Evolutionary conservation across 2,888 invertebrate genomes (phyloP).

Genomic region (Lasioglossum malachurum): DNA sequence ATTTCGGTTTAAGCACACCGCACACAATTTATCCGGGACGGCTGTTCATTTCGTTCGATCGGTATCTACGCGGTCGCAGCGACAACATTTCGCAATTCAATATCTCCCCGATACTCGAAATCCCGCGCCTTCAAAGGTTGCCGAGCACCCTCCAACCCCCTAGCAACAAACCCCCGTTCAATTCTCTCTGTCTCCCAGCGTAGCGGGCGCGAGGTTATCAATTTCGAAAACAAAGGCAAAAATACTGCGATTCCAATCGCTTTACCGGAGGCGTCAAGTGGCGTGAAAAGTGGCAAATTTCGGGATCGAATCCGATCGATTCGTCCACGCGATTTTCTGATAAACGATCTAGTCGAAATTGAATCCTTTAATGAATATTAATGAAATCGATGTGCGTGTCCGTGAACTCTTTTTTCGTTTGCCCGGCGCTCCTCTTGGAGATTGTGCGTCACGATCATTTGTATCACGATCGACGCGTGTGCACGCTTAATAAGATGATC

Average conservation of each 20-base stretch:
- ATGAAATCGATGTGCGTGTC: neutral
- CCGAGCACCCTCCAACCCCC: neutral
- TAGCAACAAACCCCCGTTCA: neutral
- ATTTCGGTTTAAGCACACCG: constrained; percentile 2
- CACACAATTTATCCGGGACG: neutral
- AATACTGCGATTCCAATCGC: constrained; percentile 3
- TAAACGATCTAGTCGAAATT: neutral
- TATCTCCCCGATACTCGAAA: constrained; percentile 18
- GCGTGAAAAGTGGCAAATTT: constrained; percentile 7
- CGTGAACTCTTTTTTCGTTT: neutral
- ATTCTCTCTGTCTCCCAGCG: neutral
- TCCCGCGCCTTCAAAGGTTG: neutral
- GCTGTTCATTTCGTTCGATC: neutral
- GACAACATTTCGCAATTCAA: constrained; percentile 35
- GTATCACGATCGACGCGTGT: constrained; percentile 26
- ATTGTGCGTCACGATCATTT: neutral
- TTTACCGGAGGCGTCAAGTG: constrained; percentile 3
- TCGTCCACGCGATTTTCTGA: neutral
- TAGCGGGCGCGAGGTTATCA: neutral
- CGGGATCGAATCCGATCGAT: neutral
- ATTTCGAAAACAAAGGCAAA: neutral
- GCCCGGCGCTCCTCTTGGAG: neutral
- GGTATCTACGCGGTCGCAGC: neutral
- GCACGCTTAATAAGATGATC: neutral
- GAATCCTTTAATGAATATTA: neutral